Percentiles rank a stretch among this genome's conserved stretches.
These are phyloP conservation scores for Cyrtorhinus lividipennis DNA, from an alignment of 1,140 invertebrate species.

Conservation along the genomic window DNA sequence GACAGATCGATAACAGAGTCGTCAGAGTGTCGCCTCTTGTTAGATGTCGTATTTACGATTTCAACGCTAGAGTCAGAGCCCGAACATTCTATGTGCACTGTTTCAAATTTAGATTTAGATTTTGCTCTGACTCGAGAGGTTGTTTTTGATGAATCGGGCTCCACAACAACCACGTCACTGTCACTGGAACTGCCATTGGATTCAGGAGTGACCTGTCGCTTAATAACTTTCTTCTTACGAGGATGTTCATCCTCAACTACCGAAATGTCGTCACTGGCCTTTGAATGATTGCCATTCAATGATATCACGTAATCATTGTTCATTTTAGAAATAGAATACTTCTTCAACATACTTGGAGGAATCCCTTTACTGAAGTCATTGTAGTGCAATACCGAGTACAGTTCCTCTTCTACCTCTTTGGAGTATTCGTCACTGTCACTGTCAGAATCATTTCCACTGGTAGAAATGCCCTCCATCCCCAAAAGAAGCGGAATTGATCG, in stretches of 20 bases:
- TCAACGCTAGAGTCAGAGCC: neutral
- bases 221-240: no score
- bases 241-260: neutral
- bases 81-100: neutral
- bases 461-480: constrained; percentile 24
- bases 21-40: neutral
- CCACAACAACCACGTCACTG: neutral
- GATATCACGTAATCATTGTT: neutral
- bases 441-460: neutral
- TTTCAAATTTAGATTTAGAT: neutral
- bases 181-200: neutral
- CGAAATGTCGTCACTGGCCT: neutral
- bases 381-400: constrained; percentile 20
- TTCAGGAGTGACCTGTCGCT: no score
- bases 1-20: neutral
- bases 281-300: neutral
- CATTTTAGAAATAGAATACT: neutral
- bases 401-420: constrained; percentile 16
- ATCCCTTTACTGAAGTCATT: constrained; percentile 19
- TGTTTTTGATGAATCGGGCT: neutral
- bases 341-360: constrained; percentile 12
- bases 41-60: neutral
- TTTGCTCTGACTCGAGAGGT: neutral
- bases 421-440: constrained; percentile 6
- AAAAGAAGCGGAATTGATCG: no score